Conservation (phyloP, 1,140 invertebrate genomes). For the Dryas iulia region DNA sequence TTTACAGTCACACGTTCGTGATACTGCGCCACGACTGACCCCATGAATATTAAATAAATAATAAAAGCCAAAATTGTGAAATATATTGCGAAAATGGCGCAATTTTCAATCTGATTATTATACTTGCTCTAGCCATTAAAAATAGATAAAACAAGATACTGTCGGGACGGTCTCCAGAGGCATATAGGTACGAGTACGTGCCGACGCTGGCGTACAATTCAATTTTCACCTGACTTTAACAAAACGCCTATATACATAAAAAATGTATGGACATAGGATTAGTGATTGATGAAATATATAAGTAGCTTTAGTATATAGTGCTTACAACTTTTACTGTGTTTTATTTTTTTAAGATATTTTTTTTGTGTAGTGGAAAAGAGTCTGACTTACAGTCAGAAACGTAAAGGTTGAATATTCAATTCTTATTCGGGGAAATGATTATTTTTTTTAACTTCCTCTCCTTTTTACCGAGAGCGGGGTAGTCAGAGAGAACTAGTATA, state of each 20-base stretch:
- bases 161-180: slow-evolving; percentile 52
- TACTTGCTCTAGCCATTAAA: slow-evolving; percentile 61
- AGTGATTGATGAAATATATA: neutral
- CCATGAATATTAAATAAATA: too few species aligned
- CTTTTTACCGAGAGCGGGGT: too few species aligned
- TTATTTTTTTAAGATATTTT: too few species aligned
- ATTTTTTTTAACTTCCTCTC: too few species aligned
- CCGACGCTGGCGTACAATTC: slow-evolving; percentile 56
- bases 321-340: too few species aligned
- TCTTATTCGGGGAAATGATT: too few species aligned
- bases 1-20: too few species aligned
- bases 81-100: neutral
- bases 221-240: slow-evolving; percentile 48
- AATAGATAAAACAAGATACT: slow-evolving; percentile 76
- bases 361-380: too few species aligned
- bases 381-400: too few species aligned
- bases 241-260: neutral
- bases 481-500: too few species aligned
- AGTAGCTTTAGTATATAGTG: neutral
- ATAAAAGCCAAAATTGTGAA: neutral
- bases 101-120: neutral
- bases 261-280: neutral
- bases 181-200: slow-evolving; percentile 44
- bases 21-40: too few species aligned
- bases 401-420: too few species aligned